Percentiles rank a stretch among this genome's conserved stretches.
These are phyloP conservation scores for Epinephelus fuscoguttatus DNA, from an alignment of 2,113 vertebrate genomes.

Conservation along the genomic window DNA sequence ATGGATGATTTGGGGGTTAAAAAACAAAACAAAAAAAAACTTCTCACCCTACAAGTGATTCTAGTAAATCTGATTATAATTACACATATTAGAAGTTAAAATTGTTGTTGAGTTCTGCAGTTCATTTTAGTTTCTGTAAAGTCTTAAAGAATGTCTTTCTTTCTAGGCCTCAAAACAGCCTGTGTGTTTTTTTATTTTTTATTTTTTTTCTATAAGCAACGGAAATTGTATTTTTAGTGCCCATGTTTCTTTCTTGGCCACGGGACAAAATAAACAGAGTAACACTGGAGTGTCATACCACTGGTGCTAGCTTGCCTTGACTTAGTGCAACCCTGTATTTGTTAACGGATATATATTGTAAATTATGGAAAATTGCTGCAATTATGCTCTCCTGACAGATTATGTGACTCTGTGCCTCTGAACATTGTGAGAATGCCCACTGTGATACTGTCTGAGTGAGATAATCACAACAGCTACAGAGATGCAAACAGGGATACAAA, in stretches of 20 bases:
- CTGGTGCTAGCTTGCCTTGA: conserved; percentile 38
- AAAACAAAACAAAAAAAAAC: background rate
- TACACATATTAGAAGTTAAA: conserved; percentile 4
- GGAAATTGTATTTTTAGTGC: conserved; percentile 59
- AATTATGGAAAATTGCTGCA: conserved; percentile 21
- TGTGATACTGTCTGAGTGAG: conserved; percentile 19
- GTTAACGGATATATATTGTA: conserved; percentile 17
- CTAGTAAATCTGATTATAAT: conserved; percentile 4
- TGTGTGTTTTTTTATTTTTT: conserved; percentile 41
- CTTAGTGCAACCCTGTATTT: conserved; percentile 40
- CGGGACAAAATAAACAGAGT: conserved; percentile 64
- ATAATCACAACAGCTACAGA: conserved; percentile 23
- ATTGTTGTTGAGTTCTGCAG: conserved; percentile 18
- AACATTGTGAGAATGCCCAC: conserved; percentile 10
- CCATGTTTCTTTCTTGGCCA: conserved; percentile 56
- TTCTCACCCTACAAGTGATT: background rate
- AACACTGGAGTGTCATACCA: conserved; percentile 42
- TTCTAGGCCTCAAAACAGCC: conserved; percentile 23
- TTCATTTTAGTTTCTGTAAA: conserved; percentile 5
- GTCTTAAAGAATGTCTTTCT: conserved; percentile 7
- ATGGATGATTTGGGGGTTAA: background rate
- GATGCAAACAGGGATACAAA: background rate
- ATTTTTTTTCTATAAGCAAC: conserved; percentile 56
- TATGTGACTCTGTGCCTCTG: background rate
- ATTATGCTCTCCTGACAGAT: conserved; percentile 10